Percentiles rank a stretch among this genome's conserved stretches.
These are phyloP conservation scores for Reticulitermes speratus DNA, from an alignment of 1,140 invertebrate species.

Conservation along the genomic window DNA sequence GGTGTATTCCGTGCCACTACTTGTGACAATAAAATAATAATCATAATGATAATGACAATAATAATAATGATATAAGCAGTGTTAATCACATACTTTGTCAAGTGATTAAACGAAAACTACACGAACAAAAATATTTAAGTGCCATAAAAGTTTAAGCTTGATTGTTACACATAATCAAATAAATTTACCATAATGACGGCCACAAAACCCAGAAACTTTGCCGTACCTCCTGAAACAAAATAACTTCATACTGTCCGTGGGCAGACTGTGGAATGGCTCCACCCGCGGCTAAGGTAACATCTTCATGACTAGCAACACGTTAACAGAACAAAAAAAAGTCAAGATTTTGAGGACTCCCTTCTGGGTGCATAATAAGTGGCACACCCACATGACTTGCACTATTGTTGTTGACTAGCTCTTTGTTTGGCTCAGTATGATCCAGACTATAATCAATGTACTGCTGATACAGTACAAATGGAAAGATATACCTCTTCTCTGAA, in stretches of 20 bases:
- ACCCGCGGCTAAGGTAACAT: conserved; percentile 25
- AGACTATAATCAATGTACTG: conserved; percentile 27
- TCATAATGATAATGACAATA: background rate
- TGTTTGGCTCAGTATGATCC: conserved; percentile 35
- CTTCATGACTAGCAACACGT: conserved; percentile 18
- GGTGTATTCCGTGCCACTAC: background rate
- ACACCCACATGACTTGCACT: conserved; percentile 41
- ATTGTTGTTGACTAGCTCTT: conserved; percentile 40
- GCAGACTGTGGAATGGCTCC: background rate
- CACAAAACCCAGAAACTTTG: background rate
- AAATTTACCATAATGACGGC: background rate
- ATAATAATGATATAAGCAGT: background rate
- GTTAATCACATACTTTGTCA: conserved; percentile 31
- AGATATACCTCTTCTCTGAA: conserved; percentile 35
- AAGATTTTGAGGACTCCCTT: conserved; percentile 26
- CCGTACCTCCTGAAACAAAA: background rate
- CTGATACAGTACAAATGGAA: conserved; percentile 34
- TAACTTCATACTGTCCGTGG: background rate
- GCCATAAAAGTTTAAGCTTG: background rate
- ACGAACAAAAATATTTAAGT: conserved; percentile 1
- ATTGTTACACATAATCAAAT: background rate
- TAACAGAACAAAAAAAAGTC: conserved; percentile 28
- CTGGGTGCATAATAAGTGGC: conserved; percentile 1
- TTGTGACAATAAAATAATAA: conserved; percentile 24
- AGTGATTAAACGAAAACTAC: conserved; percentile 27